Evolutionary conservation across 2,113 vertebrate genomes (phyloP).

Genomic region (Ochotona princeps): DNA sequence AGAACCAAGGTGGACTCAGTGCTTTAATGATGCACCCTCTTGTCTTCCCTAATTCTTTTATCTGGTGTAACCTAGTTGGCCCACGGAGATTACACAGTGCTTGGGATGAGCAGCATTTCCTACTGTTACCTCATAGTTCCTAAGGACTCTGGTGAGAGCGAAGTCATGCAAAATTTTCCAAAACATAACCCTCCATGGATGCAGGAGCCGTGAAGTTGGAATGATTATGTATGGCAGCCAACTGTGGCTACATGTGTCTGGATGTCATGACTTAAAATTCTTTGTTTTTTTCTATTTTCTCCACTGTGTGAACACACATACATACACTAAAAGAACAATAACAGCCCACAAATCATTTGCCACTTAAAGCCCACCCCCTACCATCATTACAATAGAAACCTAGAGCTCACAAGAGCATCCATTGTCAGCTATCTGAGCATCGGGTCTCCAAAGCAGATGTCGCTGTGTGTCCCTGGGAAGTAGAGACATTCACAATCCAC

Average conservation of each 20-base stretch:
- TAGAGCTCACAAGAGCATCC: background rate
- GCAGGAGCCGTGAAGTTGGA: background rate
- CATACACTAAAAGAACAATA: background rate
- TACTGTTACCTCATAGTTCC: background rate
- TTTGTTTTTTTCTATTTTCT: background rate
- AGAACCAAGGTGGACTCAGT: background rate
- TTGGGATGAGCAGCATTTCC: background rate
- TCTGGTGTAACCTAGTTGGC: background rate
- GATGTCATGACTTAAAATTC: background rate
- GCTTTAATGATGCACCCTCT: background rate
- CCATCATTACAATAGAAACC: background rate
- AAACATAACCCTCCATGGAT: background rate
- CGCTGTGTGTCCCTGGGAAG: background rate
- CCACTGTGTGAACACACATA: background rate
- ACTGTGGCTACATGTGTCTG: too few species aligned
- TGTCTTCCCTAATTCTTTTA: background rate
- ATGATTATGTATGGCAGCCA: background rate
- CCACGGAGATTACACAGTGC: background rate
- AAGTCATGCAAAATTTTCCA: background rate
- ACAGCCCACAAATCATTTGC: background rate
- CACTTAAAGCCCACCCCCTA: background rate
- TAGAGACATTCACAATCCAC: background rate
- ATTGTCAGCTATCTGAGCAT: background rate
- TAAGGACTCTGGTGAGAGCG: background rate
- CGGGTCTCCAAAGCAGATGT: constrained; percentile 34